These are phyloP conservation scores for Falcaria lacertinaria DNA, from an alignment of 2,888 invertebrate species.

Conservation along the genomic window DNA sequence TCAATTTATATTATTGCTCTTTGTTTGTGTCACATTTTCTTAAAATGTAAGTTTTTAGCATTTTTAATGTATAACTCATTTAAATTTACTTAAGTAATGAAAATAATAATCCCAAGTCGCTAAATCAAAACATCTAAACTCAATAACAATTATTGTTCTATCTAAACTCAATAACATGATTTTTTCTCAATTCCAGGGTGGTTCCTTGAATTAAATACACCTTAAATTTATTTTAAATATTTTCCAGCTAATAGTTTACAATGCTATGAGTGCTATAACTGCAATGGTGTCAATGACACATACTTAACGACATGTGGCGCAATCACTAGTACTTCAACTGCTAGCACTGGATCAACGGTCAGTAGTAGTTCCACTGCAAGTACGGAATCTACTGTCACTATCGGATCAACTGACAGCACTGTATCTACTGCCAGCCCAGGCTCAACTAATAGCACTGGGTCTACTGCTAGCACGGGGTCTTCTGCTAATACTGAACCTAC, in stretches of 20 bases:
- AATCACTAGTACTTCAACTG: constrained; percentile 5
- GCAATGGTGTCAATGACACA: constrained; percentile 15
- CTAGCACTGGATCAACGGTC: constrained; percentile 3
- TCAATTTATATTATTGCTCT: constrained; percentile 1
- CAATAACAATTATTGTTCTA: too few species aligned
- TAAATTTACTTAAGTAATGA: too few species aligned
- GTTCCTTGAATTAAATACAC: too few species aligned
- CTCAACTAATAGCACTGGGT: neutral
- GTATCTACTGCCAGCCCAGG: neutral
- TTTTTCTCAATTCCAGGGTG: too few species aligned
- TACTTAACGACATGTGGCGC: constrained; percentile 24
- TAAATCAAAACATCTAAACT: too few species aligned
- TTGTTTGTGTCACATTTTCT: constrained; percentile 2
- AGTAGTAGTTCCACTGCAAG: neutral
- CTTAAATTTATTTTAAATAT: too few species aligned
- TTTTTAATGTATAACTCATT: too few species aligned
- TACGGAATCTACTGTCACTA: constrained; percentile 9
- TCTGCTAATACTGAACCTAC: neutral
- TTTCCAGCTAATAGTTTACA: constrained; percentile 35
- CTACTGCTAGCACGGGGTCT: constrained; percentile 7
- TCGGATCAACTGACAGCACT: constrained; percentile 2
- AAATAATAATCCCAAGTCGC: too few species aligned
- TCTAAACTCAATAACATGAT: too few species aligned
- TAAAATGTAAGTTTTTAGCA: constrained; percentile 1
- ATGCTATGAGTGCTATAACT: constrained; percentile 36